Percentiles rank a stretch among this genome's conserved stretches.
phyloP scores from a whole-genome alignment of 2,888 invertebrate species.

The Ormyrus nitidulus region DNA sequence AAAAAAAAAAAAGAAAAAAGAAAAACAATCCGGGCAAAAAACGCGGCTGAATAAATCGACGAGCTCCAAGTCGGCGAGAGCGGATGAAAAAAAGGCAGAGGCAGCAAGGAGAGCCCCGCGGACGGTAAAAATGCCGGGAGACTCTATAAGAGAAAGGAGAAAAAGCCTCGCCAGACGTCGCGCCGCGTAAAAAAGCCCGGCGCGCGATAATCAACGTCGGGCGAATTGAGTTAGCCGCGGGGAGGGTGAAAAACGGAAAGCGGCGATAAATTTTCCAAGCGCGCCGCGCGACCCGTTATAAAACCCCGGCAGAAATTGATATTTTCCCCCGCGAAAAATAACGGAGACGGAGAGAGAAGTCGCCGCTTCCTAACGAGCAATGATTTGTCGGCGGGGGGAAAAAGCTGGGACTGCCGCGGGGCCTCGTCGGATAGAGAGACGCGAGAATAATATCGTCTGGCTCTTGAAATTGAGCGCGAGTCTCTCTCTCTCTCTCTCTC shows the following conservation, averaged over 20 bases:
- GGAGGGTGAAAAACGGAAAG: conserved; percentile 35
- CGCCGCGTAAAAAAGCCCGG: conserved; percentile 3
- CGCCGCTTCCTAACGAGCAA: conserved; percentile 64
- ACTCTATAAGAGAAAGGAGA: not conserved
- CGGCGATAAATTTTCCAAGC: conserved; percentile 48
- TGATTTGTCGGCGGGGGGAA: conserved; percentile 65
- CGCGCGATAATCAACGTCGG: conserved; percentile 34
- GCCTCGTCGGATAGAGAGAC: not conserved
- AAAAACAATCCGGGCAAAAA: not conserved
- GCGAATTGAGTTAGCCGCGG: conserved; percentile 54
- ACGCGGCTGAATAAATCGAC: conserved; percentile 34
- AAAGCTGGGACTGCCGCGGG: not conserved
- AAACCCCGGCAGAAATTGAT: conserved; percentile 63
- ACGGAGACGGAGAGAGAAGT: conserved; percentile 48
- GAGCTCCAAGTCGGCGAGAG: not conserved
- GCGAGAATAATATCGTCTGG: conserved; percentile 19
- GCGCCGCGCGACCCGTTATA: conserved; percentile 43
- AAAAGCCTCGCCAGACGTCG: not conserved
- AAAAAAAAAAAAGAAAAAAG: not conserved
- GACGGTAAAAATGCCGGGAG: conserved; percentile 13
- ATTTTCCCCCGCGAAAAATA: conserved; percentile 59
- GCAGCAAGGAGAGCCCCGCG: not conserved
- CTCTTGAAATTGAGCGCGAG: conserved; percentile 11
- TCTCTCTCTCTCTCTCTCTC: no score
- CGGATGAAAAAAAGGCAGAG: conserved; percentile 5